Conservation (phyloP, 2,888 invertebrate species). For the Kuschelorhynchus macadamiae region DNA sequence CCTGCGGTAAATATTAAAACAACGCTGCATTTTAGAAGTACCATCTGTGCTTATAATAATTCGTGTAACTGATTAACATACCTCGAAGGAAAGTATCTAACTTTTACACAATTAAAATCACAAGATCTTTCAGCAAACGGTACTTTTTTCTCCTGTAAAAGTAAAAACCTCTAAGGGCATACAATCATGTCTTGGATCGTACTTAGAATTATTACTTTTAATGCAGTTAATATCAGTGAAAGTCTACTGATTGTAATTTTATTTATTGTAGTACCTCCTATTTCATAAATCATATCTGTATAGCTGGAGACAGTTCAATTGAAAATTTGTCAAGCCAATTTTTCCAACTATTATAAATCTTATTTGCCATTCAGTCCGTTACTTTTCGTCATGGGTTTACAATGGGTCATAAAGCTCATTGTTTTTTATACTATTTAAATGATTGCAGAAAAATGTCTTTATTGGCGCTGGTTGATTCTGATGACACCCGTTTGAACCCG, state of each 20-base stretch:
- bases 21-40: no score
- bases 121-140: not conserved
- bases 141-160: conserved; percentile 7
- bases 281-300: conserved; percentile 45
- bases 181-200: conserved; percentile 25
- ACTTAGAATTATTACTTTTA: conserved; percentile 43
- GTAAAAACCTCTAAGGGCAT: conserved; percentile 38
- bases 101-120: conserved; percentile 6
- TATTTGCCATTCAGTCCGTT: conserved; percentile 7
- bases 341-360: conserved; percentile 5
- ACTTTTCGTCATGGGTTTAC: not conserved
- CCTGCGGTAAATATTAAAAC: no score
- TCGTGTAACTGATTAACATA: not conserved
- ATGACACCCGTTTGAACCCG: not conserved
- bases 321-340: conserved; percentile 39
- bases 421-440: not conserved
- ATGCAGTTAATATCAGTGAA: conserved; percentile 48
- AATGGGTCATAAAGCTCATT: conserved; percentile 19
- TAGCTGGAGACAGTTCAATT: conserved; percentile 35
- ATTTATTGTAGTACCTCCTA: conserved; percentile 47
- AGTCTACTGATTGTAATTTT: conserved; percentile 46
- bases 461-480: not conserved
- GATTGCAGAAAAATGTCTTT: not conserved
- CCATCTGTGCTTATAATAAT: no score
- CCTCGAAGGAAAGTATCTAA: not conserved